phyloP scores from a whole-genome alignment of 2,888 invertebrate species.

The Drosophila merina region DNA sequence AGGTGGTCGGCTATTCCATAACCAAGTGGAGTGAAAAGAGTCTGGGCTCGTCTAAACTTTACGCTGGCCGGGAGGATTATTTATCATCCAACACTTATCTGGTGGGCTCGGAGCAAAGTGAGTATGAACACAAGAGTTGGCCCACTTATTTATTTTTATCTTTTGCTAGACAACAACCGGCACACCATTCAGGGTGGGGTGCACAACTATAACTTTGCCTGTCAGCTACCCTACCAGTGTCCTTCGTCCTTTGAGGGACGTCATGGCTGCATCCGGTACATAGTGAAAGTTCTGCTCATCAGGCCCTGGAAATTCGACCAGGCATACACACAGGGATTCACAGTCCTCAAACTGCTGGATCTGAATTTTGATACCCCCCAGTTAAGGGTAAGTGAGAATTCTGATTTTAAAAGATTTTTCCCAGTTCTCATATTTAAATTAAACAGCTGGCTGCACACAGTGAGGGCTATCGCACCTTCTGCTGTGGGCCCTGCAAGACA shows the following conservation, averaged over 20 bases:
- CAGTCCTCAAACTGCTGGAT: slow-evolving; percentile 90
- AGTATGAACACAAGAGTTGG: slow-evolving; percentile 27
- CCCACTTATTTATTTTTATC: slow-evolving; percentile 10
- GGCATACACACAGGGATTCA: slow-evolving; percentile 90
- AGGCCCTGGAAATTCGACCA: slow-evolving; percentile 94
- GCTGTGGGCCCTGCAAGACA: slow-evolving; percentile 81
- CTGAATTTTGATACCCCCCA: slow-evolving; percentile 87
- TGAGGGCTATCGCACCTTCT: slow-evolving; percentile 77
- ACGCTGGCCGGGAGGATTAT: slow-evolving; percentile 82
- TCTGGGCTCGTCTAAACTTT: slow-evolving; percentile 60
- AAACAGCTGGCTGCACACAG: slow-evolving; percentile 74
- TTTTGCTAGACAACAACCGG: slow-evolving; percentile 48
- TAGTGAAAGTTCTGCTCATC: slow-evolving; percentile 89
- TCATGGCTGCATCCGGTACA: slow-evolving; percentile 90
- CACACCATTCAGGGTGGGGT: slow-evolving; percentile 81
- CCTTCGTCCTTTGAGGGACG: slow-evolving; percentile 92
- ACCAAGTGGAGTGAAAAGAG: slow-evolving; percentile 75
- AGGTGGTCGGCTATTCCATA: slow-evolving; percentile 74
- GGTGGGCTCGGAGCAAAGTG: slow-evolving; percentile 85
- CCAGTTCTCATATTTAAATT: not conserved
- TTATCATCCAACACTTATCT: slow-evolving; percentile 84
- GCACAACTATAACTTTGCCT: slow-evolving; percentile 85
- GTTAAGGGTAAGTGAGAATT: slow-evolving; percentile 54
- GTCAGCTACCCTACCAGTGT: slow-evolving; percentile 85
- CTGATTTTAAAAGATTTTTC: not conserved